Conservation (phyloP, 2,888 invertebrate genomes). For the Podabrus alpinus region DNA sequence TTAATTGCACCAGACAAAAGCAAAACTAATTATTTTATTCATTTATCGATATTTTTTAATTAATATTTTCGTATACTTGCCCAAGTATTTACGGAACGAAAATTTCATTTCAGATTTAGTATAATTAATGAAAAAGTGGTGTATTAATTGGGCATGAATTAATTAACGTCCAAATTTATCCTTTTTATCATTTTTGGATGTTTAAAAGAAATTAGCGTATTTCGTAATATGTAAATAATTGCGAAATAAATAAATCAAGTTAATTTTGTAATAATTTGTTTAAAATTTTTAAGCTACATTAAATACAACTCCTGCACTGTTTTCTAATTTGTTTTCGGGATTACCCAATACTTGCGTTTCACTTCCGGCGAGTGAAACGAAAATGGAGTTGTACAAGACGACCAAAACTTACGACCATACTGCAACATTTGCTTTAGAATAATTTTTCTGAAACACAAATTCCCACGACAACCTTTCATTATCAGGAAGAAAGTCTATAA, state of each 20-base stretch:
- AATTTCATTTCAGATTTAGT: neutral
- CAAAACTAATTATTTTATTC: neutral
- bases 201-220: neutral
- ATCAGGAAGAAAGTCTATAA: neutral
- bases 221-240: neutral
- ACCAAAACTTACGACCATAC: neutral
- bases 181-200: neutral
- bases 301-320: conserved; percentile 5
- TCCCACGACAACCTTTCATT: conserved; percentile 9
- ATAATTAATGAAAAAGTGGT: neutral
- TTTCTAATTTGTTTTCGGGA: conserved; percentile 8
- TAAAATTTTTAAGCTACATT: neutral
- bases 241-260: neutral
- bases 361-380: conserved; percentile 11
- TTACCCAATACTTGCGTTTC: conserved; percentile 7
- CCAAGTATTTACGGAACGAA: too few relatives aligned
- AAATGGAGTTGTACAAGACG: neutral
- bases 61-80: neutral
- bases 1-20: neutral
- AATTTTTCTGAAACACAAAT: neutral
- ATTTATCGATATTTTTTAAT: neutral
- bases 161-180: neutral
- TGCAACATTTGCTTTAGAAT: conserved; percentile 1
- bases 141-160: neutral
- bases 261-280: neutral